phyloP scores from a whole-genome alignment of 2,797 vertebrate species.

The Phataginus tetradactyla region DNA sequence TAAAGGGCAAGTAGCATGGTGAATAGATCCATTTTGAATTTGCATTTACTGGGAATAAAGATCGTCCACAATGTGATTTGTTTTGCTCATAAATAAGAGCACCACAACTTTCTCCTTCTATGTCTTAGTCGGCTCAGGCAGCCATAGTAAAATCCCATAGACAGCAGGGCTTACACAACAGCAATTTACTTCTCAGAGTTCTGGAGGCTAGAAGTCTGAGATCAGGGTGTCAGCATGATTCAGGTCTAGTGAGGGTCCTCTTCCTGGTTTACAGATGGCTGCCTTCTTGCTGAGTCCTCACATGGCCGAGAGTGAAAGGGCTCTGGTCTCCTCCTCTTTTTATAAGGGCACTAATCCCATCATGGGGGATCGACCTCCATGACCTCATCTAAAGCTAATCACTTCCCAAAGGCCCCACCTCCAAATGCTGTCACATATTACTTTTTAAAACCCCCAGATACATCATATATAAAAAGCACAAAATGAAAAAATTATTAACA shows the following conservation, averaged over 20 bases:
- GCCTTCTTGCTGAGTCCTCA: neutral
- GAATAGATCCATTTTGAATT: neutral
- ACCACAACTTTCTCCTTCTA: neutral
- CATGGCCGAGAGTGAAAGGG: neutral
- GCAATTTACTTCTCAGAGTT: neutral
- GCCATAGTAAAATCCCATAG: neutral
- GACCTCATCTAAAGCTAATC: neutral
- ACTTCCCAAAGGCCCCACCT: neutral
- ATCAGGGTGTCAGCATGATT: no score
- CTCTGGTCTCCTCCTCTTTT: neutral
- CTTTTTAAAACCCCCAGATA: neutral
- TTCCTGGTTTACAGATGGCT: neutral
- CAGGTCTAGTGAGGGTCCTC: neutral
- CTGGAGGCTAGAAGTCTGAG: neutral
- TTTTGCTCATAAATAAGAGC: neutral
- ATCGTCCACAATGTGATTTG: neutral
- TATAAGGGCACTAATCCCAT: neutral
- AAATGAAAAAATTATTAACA: constrained; percentile 45
- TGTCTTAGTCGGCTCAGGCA: neutral
- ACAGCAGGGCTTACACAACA: neutral
- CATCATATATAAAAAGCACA: neutral
- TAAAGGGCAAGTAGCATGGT: constrained; percentile 20
- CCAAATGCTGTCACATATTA: neutral
- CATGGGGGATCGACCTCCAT: neutral
- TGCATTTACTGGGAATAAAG: neutral